Conservation (phyloP, 2,113 vertebrate genomes). For the Murina feae region DNA sequence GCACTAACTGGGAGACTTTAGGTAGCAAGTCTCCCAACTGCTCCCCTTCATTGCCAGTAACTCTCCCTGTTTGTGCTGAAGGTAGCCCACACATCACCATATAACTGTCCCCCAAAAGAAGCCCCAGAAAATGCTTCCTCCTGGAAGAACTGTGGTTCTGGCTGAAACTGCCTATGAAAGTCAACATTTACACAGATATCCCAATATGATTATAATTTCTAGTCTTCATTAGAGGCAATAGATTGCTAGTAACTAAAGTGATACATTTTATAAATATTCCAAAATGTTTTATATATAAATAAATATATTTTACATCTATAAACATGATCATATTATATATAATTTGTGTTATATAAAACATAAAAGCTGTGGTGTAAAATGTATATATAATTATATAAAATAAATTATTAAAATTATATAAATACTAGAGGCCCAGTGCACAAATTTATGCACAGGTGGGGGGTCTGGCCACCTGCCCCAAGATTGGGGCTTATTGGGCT, state of each 20-base stretch:
- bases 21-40: background rate
- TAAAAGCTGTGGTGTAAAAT: background rate
- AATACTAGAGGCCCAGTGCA: too few species aligned
- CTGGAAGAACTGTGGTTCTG: background rate
- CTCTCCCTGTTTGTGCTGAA: background rate
- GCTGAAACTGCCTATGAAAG: background rate
- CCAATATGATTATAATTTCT: background rate
- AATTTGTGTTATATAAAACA: background rate
- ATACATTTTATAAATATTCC: background rate
- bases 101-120: background rate
- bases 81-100: background rate
- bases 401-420: background rate
- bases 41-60: background rate
- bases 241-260: background rate
- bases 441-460: too few species aligned
- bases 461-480: too few species aligned
- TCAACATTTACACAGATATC: background rate
- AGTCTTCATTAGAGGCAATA: background rate
- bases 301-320: background rate
- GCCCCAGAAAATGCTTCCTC: background rate
- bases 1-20: background rate
- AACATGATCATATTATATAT: background rate
- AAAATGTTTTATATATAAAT: background rate
- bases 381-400: background rate
- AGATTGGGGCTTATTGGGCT: too few species aligned